phyloP scores from a whole-genome alignment of 2,888 invertebrate genomes.

The Dioctria rufipes region DNA sequence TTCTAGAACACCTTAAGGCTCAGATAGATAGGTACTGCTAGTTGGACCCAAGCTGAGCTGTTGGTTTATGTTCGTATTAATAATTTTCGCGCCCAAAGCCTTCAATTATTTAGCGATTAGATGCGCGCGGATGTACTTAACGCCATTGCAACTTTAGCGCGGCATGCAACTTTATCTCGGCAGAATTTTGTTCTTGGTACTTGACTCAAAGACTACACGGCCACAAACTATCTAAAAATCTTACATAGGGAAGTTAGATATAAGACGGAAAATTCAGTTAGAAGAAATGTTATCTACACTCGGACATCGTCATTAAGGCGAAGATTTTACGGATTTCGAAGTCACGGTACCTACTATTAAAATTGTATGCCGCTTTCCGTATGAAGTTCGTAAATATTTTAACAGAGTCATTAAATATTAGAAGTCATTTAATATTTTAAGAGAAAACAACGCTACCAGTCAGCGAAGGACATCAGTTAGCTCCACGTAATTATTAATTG shows the following conservation, averaged over 20 bases:
- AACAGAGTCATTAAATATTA: constrained; percentile 39
- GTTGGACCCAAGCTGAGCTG: constrained; percentile 18
- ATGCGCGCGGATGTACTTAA: constrained; percentile 47
- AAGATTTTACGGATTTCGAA: constrained; percentile 26
- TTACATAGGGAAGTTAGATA: constrained; percentile 12
- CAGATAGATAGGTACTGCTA: background rate
- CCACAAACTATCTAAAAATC: constrained; percentile 10
- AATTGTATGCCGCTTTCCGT: background rate
- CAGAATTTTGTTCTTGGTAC: constrained; percentile 13
- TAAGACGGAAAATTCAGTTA: constrained; percentile 45
- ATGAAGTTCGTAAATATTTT: constrained; percentile 4
- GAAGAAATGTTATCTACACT: constrained; percentile 39
- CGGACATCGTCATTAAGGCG: constrained; percentile 37
- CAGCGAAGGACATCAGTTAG: background rate
- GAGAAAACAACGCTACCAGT: background rate
- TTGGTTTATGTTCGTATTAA: constrained; percentile 53
- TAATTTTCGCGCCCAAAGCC: constrained; percentile 55
- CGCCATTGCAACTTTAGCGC: constrained; percentile 37
- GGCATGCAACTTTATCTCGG: constrained; percentile 13
- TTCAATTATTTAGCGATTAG: constrained; percentile 55
- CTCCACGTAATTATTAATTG: constrained; percentile 35
- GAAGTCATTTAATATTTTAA: constrained; percentile 9
- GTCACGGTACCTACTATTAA: too few relatives aligned
- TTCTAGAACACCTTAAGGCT: constrained; percentile 16
- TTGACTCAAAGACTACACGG: background rate